Percentiles rank a stretch among this genome's conserved stretches.
These are phyloP conservation scores for Cordylochernes scorpioides DNA, from an alignment of 2,888 invertebrate genomes.

Conservation along the genomic window DNA sequence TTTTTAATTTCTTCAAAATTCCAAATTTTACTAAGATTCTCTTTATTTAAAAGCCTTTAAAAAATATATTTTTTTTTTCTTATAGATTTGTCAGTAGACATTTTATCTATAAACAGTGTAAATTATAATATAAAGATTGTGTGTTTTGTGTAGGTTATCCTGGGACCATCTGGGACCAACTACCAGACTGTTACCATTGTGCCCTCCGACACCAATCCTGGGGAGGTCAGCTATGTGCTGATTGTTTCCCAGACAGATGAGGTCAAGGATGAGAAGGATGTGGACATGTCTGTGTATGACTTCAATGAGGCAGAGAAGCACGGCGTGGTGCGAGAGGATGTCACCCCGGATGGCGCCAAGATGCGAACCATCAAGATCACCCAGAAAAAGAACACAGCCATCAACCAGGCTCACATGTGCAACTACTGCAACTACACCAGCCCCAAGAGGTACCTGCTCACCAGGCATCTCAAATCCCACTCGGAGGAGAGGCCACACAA, in stretches of 20 bases:
- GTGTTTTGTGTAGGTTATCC: slow-evolving; percentile 7
- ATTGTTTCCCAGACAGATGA: slow-evolving; percentile 41
- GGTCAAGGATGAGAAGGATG: slow-evolving; percentile 21
- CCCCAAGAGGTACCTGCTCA: slow-evolving; percentile 56
- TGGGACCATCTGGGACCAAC: slow-evolving; percentile 29
- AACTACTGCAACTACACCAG: slow-evolving; percentile 77
- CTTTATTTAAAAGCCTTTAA: too few species aligned
- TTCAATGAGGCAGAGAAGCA: slow-evolving; percentile 33
- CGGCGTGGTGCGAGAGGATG: slow-evolving; percentile 24
- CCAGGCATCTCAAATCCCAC: slow-evolving; percentile 81
- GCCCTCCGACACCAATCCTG: slow-evolving; percentile 44
- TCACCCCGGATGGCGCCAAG: slow-evolving; percentile 3
- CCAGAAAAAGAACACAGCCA: slow-evolving; percentile 33
- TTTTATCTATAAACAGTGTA: too few species aligned
- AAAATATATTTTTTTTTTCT: background rate
- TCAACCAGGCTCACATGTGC: slow-evolving; percentile 47
- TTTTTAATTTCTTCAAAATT: too few species aligned
- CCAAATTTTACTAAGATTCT: too few species aligned
- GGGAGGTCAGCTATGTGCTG: slow-evolving; percentile 61
- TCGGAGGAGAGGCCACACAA: slow-evolving; percentile 78
- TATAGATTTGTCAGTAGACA: background rate
- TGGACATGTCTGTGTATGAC: slow-evolving; percentile 38
- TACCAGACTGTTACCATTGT: slow-evolving; percentile 59
- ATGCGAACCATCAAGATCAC: slow-evolving; percentile 29
- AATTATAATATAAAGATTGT: too few species aligned